Conservation (phyloP, 2,888 invertebrate species). For the Nezara viridula region DNA sequence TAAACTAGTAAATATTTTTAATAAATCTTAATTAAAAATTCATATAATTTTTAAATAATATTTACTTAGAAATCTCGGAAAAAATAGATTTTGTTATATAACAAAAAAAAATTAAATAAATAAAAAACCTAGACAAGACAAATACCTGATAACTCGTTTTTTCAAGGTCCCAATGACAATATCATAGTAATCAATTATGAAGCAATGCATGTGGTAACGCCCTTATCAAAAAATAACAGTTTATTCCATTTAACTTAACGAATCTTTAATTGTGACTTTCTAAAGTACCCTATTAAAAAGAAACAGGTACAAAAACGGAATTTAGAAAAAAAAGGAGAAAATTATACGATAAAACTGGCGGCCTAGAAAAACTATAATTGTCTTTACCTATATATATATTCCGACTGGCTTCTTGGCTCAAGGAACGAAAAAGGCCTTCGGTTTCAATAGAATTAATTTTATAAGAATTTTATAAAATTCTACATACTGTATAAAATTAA, state of each 20-base stretch:
- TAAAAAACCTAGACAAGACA: neutral
- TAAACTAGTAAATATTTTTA: too few species aligned
- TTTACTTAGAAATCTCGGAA: too few species aligned
- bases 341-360: slow-evolving; percentile 11
- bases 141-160: neutral
- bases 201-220: neutral
- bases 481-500: neutral
- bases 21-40: too few species aligned
- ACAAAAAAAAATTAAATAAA: too few species aligned
- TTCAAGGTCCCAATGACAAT: neutral
- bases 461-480: neutral
- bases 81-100: too few species aligned
- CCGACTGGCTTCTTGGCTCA: slow-evolving; percentile 26
- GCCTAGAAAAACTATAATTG: slow-evolving; percentile 50
- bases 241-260: neutral
- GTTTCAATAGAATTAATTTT: neutral
- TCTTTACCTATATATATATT: slow-evolving; percentile 50
- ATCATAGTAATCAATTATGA: neutral
- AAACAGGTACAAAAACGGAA: neutral
- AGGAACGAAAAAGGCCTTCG: neutral
- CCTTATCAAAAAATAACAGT: neutral
- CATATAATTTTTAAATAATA: too few species aligned
- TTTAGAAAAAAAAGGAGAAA: slow-evolving; percentile 6
- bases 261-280: too few species aligned
- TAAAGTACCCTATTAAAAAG: neutral